phyloP scores from a whole-genome alignment of 2,888 invertebrate genomes.

The Pycnomerus fuliginosus region DNA sequence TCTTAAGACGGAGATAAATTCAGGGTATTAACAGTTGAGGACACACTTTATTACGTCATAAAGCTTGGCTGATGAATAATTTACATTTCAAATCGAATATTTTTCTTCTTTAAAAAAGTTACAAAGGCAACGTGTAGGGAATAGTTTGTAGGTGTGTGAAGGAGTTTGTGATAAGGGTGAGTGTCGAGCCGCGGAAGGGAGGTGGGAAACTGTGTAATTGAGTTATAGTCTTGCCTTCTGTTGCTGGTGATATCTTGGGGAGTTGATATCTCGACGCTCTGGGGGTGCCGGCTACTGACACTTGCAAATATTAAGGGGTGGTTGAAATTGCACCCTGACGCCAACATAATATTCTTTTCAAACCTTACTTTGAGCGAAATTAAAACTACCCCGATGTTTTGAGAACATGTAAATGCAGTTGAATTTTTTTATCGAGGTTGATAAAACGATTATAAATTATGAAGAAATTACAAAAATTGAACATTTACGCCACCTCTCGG shows the following conservation, averaged over 20 bases:
- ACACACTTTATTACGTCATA: slow-evolving; percentile 21
- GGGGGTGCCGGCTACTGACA: slow-evolving; percentile 20
- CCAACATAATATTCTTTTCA: too few species aligned
- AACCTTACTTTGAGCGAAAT: too few species aligned
- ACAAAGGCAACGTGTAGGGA: slow-evolving; percentile 12
- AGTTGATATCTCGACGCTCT: slow-evolving; percentile 29
- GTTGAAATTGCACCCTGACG: too few species aligned
- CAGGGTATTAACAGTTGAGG: slow-evolving; percentile 36
- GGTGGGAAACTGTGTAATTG: slow-evolving; percentile 49
- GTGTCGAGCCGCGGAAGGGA: slow-evolving; percentile 28
- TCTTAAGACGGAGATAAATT: slow-evolving; percentile 49
- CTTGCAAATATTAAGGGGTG: slow-evolving; percentile 27
- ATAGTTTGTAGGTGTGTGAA: slow-evolving; percentile 14
- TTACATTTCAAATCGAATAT: too few species aligned
- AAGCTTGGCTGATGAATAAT: slow-evolving; percentile 19
- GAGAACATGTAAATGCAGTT: too few species aligned
- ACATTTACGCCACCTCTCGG: slow-evolving; percentile 18
- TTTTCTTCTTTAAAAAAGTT: slow-evolving; percentile 13
- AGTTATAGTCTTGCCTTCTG: slow-evolving; percentile 50
- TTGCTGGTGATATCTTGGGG: slow-evolving; percentile 44
- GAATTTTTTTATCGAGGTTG: not conserved
- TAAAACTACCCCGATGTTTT: too few species aligned
- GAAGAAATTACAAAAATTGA: slow-evolving; percentile 1
- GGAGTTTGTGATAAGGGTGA: slow-evolving; percentile 22
- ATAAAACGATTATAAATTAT: not conserved